Base-by-base conservation (phyloP, 2,888 invertebrate genomes). In the Masnerella sp. region DNA sequence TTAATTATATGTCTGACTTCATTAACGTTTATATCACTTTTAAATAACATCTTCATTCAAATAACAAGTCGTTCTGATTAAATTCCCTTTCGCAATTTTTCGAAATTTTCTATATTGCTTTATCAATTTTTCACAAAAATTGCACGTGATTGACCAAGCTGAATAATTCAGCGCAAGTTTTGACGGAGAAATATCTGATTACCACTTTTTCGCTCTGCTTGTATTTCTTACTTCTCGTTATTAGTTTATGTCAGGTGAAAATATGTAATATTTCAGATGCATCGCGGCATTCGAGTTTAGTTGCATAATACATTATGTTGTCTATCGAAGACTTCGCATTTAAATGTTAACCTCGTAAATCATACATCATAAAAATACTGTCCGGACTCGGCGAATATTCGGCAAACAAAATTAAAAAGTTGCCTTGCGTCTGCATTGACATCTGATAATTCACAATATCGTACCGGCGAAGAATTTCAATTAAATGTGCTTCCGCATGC, bases 241-340 rank as follows among this genome's bases (percentile, higher is more conserved):
- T 65, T 65, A 65, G 65, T 65, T 56, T 56, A 56, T 32, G 65
- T 65, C 65, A 22, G 36, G 18, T 65, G 47, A 56, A 64, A 40
- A 65, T 54, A 47, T 47, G 36, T 64, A 64, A 64, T 64, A 64
- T 64, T 64, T 64, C 52, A 64, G 43, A 43, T 64, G 30, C 22
- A 52, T 34, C 32, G 34, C 42, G 47, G 40, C 38, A 32, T 65
- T 65, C 32, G 47, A 47, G 40, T 45, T 43, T 40, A 40, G 45
- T 32, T 28, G 65, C 45, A 65, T 56, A 65, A 65, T 65, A 65
- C 40, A 65, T 56, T 54, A 38, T 38, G 36, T 65, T 65, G 64
- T 65, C 54, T 65, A 65, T 47, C 38, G 45, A 43, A 38, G 38
- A 28, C 28, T 54, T 30, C 20, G 22, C 54, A 54, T 54, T 65